Evolutionary conservation across 2,888 invertebrate genomes (phyloP).

Genomic region (Leptothorax acervorum): DNA sequence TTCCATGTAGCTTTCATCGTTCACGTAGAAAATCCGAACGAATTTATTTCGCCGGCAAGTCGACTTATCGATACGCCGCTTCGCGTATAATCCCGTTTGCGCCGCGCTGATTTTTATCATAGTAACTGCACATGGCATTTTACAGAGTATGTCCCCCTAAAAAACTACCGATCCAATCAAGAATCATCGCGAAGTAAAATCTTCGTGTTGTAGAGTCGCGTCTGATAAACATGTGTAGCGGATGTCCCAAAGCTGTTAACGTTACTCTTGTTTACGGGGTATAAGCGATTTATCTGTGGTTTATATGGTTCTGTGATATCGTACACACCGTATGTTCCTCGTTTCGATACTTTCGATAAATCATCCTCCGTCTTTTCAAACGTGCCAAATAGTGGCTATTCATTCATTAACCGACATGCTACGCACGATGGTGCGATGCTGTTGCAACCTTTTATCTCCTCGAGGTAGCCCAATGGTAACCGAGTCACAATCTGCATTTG

Average conservation of each 20-base stretch:
- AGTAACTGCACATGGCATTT: not conserved
- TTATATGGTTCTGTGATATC: not conserved
- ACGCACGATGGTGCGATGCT: not conserved
- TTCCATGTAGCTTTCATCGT: not conserved
- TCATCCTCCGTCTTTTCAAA: not conserved
- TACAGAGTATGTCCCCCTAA: not conserved
- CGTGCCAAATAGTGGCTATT: not conserved
- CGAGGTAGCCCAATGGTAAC: not conserved
- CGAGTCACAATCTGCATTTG: conserved; percentile 21
- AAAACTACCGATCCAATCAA: not conserved
- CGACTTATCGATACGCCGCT: conserved; percentile 11
- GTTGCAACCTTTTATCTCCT: not conserved
- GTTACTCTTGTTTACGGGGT: not conserved
- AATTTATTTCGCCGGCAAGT: conserved; percentile 26
- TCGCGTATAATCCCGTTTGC: conserved; percentile 18
- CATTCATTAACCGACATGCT: not conserved
- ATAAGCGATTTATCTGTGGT: not conserved
- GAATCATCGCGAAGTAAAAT: not conserved
- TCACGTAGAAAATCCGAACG: conserved; percentile 23
- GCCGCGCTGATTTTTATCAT: not conserved
- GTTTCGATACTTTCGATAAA: not conserved
- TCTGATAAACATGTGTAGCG: not conserved
- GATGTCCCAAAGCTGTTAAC: not conserved
- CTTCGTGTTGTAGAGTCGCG: no score
- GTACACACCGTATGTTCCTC: not conserved